A percentile compares a stretch with the other conserved stretches of the same genome.
Evolutionary conservation across 2,797 vertebrate species (phyloP).

Genomic region (Crenuchus spilurus): DNA sequence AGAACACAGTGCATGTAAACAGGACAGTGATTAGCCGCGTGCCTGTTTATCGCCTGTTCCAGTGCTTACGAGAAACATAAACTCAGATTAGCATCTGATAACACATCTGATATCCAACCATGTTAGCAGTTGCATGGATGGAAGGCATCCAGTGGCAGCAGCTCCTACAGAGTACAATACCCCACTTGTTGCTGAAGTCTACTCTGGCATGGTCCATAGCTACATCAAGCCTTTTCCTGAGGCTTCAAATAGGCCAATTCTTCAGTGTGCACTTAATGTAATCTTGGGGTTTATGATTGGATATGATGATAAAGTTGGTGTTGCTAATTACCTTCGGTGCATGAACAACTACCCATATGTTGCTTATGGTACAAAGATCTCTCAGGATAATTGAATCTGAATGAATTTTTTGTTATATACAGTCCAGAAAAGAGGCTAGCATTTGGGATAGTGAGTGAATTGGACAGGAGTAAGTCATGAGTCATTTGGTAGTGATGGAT

Average conservation of each 20-base stretch:
- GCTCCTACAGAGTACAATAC: slow-evolving; percentile 47
- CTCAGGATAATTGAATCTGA: slow-evolving; percentile 27
- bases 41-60: slow-evolving; percentile 58
- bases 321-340: slow-evolving; percentile 22
- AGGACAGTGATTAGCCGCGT: slow-evolving; percentile 58
- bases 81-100: slow-evolving; percentile 55
- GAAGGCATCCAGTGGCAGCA: slow-evolving; percentile 53
- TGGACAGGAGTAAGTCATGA: background rate
- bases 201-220: slow-evolving; percentile 45
- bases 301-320: slow-evolving; percentile 36
- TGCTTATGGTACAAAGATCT: slow-evolving; percentile 5
- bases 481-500: background rate
- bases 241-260: slow-evolving; percentile 40
- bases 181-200: slow-evolving; percentile 47
- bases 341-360: slow-evolving; percentile 10
- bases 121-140: slow-evolving; percentile 44
- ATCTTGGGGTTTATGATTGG: slow-evolving; percentile 34
- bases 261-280: slow-evolving; percentile 34
- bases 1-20: slow-evolving; percentile 65
- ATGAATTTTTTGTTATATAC: slow-evolving; percentile 19
- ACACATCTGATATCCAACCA: slow-evolving; percentile 49
- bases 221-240: slow-evolving; percentile 21
- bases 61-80: slow-evolving; percentile 39
- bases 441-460: background rate
- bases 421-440: background rate